phyloP scores from a whole-genome alignment of 2,113 vertebrate species.

The Okapia johnstoni region DNA sequence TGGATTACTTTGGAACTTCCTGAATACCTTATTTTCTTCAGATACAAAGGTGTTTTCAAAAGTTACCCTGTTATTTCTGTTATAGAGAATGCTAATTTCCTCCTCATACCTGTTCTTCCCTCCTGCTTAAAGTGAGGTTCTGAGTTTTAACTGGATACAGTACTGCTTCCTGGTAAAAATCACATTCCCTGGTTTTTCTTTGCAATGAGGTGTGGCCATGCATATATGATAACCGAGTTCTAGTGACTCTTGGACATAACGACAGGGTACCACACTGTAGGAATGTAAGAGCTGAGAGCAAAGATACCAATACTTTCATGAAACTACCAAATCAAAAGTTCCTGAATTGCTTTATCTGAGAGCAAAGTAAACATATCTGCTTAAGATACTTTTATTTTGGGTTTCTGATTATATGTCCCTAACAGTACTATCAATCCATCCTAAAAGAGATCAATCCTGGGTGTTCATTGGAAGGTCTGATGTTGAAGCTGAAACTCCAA shows the following conservation, averaged over 20 bases:
- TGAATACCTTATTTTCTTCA: background rate
- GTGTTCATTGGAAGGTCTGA: no score
- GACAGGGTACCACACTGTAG: background rate
- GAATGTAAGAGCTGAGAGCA: background rate
- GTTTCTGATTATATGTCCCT: background rate
- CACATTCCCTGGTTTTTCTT: background rate
- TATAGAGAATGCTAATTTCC: background rate
- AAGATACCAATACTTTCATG: background rate
- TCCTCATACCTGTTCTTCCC: background rate
- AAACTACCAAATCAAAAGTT: background rate
- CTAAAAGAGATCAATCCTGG: no score
- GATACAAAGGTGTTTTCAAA: background rate
- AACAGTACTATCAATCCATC: background rate
- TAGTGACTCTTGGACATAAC: background rate
- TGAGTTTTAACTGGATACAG: background rate
- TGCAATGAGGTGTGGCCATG: background rate
- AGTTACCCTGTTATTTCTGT: background rate
- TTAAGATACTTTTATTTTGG: background rate
- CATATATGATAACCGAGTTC: background rate
- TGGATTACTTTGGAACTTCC: background rate
- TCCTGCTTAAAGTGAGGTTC: background rate
- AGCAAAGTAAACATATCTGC: background rate
- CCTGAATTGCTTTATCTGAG: background rate
- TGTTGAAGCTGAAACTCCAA: no score
- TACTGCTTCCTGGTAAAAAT: background rate